Percentiles rank a stretch among this genome's conserved stretches.
phyloP scores from a whole-genome alignment of 53 echinoderm and acorn worm species.

The Hippasteria phrygiana region DNA sequence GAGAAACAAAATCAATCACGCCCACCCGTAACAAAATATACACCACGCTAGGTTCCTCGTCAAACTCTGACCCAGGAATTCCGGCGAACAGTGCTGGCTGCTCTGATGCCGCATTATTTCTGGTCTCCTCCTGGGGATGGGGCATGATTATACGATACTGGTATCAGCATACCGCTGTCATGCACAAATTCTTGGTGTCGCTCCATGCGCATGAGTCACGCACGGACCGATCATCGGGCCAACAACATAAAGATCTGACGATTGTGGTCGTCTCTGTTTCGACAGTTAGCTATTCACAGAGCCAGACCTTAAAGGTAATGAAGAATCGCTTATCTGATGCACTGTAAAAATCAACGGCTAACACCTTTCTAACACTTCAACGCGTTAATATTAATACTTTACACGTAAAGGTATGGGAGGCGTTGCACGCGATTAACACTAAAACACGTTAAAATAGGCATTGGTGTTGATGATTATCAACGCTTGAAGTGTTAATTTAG shows the following conservation, averaged over 20 bases:
- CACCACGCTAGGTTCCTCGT: background rate
- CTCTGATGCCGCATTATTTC: background rate
- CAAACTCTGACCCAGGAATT: conserved; percentile 19
- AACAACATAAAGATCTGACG: conserved; percentile 1
- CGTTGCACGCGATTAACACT: no score
- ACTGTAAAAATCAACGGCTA: no score
- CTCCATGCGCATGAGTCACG: conserved; percentile 45
- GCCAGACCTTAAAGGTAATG: background rate
- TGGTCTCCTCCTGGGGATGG: conserved; percentile 1
- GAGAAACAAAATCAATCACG: background rate
- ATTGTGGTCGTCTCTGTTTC: background rate
- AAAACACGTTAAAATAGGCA: no score
- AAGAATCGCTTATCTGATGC: no score
- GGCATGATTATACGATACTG: conserved; percentile 3
- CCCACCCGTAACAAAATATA: conserved; percentile 11
- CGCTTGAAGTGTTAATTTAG: no score
- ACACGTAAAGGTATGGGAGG: no score
- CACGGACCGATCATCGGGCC: background rate
- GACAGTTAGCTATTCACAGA: background rate
- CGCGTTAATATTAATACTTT: no score
- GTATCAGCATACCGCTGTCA: conserved; percentile 33
- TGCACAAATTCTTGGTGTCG: conserved; percentile 42
- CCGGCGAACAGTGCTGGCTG: background rate
- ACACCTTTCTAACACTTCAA: no score
- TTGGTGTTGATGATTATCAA: no score